A percentile compares a stretch with the other conserved stretches of the same genome.
Evolutionary conservation across 2,113 vertebrate species (phyloP).

Genomic region (Tetraodon nigroviridis): DNA sequence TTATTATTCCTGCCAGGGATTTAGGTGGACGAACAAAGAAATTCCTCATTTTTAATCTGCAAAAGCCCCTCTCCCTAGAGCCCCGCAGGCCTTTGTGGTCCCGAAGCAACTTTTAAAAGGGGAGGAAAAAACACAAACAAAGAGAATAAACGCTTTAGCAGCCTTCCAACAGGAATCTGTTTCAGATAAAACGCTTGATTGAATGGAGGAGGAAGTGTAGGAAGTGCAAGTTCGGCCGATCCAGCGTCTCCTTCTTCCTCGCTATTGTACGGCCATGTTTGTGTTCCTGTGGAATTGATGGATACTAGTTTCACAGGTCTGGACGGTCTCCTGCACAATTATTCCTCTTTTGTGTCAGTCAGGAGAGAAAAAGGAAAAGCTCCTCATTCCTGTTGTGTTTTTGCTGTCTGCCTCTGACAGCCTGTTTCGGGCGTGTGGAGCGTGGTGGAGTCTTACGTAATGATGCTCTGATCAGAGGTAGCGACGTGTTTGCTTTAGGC

Average conservation of each 20-base stretch:
- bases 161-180: constrained; percentile 63
- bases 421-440: not conserved
- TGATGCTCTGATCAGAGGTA: too few relatives aligned
- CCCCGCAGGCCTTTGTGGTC: constrained; percentile 52
- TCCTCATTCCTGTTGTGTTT: constrained; percentile 21
- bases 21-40: constrained; percentile 37
- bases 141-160: constrained; percentile 39
- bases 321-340: not conserved
- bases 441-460: too few relatives aligned
- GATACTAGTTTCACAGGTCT: constrained; percentile 29
- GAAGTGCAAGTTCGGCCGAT: constrained; percentile 67
- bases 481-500: not conserved
- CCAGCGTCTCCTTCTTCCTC: constrained; percentile 34
- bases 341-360: constrained; percentile 10
- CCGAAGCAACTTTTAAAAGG: constrained; percentile 11
- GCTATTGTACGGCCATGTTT: constrained; percentile 61
- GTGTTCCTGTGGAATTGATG: constrained; percentile 51
- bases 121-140: constrained; percentile 33
- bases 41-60: constrained; percentile 31
- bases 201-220: constrained; percentile 73
- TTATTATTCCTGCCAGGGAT: not conserved
- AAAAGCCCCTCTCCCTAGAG: constrained; percentile 25
- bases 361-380: constrained; percentile 6
- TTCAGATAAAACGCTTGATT: constrained; percentile 68
- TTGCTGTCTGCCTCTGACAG: not conserved